Base-by-base conservation (phyloP, 2,113 vertebrate genomes). In the Rhea pennata region DNA sequence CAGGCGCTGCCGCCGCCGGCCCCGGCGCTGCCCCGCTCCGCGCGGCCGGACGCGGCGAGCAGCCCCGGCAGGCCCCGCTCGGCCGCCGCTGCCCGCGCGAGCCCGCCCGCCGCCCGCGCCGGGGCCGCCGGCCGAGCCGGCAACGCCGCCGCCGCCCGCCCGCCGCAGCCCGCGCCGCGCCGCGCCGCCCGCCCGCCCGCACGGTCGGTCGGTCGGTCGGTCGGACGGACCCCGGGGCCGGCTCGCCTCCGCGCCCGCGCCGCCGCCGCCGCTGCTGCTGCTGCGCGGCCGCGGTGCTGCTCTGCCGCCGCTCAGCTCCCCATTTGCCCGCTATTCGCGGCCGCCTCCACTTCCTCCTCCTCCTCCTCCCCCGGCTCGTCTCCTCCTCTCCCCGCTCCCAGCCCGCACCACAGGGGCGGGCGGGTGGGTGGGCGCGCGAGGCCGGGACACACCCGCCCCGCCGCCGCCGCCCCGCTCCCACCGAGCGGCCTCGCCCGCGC, bases 311-410 rank as follows among this genome's bases (percentile, higher is more conserved):
- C 73, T 95, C 88, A 94, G 73, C 89, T 75, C 92, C 87, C 89
- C 92, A 87, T 82, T 82, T 72, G 73, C 92, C 95, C 84, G 94
- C 95, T 92, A 92, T 84, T 84, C 96, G 71, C 92, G 66, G 74
- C 95, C 90, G 84, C 95, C 87, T 91, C 95, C 65, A 65, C 96
- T 87, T 81, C 91, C 64, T 66, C 92, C 54, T 77, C 76, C 84
- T 51, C 64, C 61, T 29, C n/a, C n/a, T n/a, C n/a, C n/a, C n/a
- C 64, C 75, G 33, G 29, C 22, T 72, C 82, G 87, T 31, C 87
- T 59, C 87, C 84, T 67, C 74, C 77, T 53, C 89, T 22, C 77
- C 67, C 70, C 53, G 48, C 65, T 76, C 76, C 88, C 79, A 39
- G 77, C 87, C 88, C 51, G 46, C 66, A 33, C 56, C 77, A 40